Base-by-base conservation (phyloP, 2,888 invertebrate species). In the Ptilodon capucinus region DNA sequence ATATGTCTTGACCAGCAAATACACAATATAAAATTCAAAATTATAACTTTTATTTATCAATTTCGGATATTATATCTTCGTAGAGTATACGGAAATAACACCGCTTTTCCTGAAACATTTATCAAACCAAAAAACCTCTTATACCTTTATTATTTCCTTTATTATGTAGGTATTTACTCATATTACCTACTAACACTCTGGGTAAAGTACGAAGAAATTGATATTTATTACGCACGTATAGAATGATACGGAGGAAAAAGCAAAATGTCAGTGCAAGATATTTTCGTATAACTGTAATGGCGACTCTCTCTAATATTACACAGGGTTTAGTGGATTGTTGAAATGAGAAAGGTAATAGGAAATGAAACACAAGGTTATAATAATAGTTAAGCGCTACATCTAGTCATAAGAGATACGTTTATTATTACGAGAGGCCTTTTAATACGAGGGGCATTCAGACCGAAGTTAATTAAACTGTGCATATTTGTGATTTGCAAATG, bases 241-340 rank as follows among this genome's bases (percentile, higher is more conserved):
- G 30, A 38, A 45, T 49, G 3, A 42, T 17, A 34, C 19, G 40
- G 6, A 17, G 19, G 18, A 11, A 19, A 38, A 18, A 14, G 21
- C 16, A 17, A 44, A 49, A 49, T 23, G 30, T 42, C 40, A 39
- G 14, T 0, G 21, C 44, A 44, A 19, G n/a, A 35, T 54, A 57
- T 57, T 47, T 54, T 43, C 2, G 43, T 47, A 21, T 23, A 11
- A 7, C 28, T 28, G 6, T 28, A 28, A 28, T 28, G 28, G 28
- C 28, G 28, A 28, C 28, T 28, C 28, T n/a, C 28, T 11, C 11
- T 28, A 28, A 28, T 28, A 28, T n/a, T 28, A 28, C 28, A 23
- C 23, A 1, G 7, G 2, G 23, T 6, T 23, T 23, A 23, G 2
- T 23, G 23, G 23, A 7, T 9, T 23, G 23, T 23, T 23, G 23